Base-by-base conservation (phyloP, 1,140 invertebrate species). In the Cyclina sinensis region DNA sequence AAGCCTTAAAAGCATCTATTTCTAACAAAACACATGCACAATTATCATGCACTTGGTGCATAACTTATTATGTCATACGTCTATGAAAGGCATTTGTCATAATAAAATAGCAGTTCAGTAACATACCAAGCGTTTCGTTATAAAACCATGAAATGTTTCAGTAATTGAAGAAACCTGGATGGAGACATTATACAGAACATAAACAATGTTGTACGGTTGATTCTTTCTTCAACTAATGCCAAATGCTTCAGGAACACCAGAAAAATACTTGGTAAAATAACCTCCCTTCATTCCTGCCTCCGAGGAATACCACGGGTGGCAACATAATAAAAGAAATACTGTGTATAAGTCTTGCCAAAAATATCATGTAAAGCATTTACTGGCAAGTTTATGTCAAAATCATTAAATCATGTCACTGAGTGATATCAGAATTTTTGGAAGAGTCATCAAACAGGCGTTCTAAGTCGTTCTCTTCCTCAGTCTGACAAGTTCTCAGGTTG, bases 71-170 rank as follows among this genome's bases (percentile, higher is more conserved):
- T 62, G 57, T 62, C 57, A 62, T 62, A 24, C 14, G 57, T 27
- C n/a, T 62, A 62, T 14, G 37, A 70, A 70, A 70, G 35, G 65
- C 65, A 70, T 70, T 27, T n/a, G 65, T 70, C 65, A 37, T 70
- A 32, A 37, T 70, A 37, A 39, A 14, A 70, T 32, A n/a, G 16
- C 35, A 39, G 65, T 70, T 14, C 27, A 16, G 2, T 21, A 70
- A 70, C 65, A 70, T 70, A 18, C 12, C 65, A 37, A 16, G 65
- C 65, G 37, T 70, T 43, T 37, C 65, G 27, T 70, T 70, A 70
- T 39, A 37, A 70, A 70, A 70, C 35, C 65, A 70, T 37, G 27
- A 27, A 35, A 70, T 37, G 35, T 70, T 70, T 37, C 35, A 14
- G 14, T 70, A 70, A 70, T 70, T 70, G 32, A 70, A 70, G 32